A percentile compares a stretch with the other conserved stretches of the same genome.
Conservation (phyloP, 2,888 invertebrate species). For the Cerastoderma edule region DNA sequence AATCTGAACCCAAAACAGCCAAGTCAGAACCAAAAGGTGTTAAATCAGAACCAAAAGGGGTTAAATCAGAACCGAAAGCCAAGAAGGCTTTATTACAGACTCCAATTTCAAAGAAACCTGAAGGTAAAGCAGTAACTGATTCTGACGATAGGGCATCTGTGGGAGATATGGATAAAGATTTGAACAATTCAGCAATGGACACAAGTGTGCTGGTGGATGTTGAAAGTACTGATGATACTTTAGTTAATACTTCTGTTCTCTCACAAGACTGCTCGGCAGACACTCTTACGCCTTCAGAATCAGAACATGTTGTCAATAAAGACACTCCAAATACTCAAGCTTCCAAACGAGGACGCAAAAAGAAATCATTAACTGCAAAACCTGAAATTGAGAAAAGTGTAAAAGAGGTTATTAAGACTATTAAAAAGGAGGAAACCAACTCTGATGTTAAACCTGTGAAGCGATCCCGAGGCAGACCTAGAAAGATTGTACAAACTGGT, state of each 20-base stretch:
- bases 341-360: background rate
- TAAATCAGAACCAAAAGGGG: background rate
- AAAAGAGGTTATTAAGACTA: background rate
- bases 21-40: background rate
- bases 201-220: conserved; percentile 32
- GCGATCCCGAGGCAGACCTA: conserved; percentile 29
- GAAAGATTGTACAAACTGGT: background rate
- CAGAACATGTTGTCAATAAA: conserved; percentile 13
- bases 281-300: conserved; percentile 24
- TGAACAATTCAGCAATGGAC: conserved; percentile 19
- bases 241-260: conserved; percentile 29
- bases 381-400: background rate
- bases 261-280: conserved; percentile 32
- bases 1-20: conserved; percentile 13
- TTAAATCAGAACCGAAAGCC: conserved; percentile 12
- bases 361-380: background rate
- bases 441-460: conserved; percentile 6
- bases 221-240: conserved; percentile 35
- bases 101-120: background rate
- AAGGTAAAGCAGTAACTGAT: conserved; percentile 8
- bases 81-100: conserved; percentile 13
- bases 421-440: background rate
- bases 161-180: background rate
- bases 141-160: background rate
- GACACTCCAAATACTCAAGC: conserved; percentile 15